Percentiles rank a stretch among this genome's conserved stretches.
These are phyloP conservation scores for Xylota segnis DNA, from an alignment of 2,888 invertebrate genomes.

Conservation along the genomic window DNA sequence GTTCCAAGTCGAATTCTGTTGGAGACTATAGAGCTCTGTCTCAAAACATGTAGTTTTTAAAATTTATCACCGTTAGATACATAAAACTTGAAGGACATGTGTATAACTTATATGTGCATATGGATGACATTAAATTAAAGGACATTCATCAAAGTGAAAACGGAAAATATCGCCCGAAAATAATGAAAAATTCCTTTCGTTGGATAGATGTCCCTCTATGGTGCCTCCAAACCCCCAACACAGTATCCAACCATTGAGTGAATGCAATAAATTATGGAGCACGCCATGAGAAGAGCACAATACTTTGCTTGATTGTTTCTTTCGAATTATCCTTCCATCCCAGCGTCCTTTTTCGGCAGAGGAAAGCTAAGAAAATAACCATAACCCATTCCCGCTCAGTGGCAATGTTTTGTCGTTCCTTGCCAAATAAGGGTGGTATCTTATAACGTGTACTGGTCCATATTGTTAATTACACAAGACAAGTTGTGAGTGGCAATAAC, in stretches of 20 bases:
- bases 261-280: slow-evolving; percentile 38
- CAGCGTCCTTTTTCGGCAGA: background rate
- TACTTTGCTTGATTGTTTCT: slow-evolving; percentile 18
- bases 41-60: background rate
- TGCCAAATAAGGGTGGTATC: background rate
- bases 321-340: slow-evolving; percentile 2
- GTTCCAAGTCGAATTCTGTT: no score
- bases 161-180: slow-evolving; percentile 38
- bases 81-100: background rate
- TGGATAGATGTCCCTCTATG: slow-evolving; percentile 7
- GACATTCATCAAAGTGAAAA: slow-evolving; percentile 41
- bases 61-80: background rate
- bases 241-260: slow-evolving; percentile 16
- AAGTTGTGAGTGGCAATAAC: slow-evolving; percentile 43
- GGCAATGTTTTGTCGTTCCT: slow-evolving; percentile 24
- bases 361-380: slow-evolving; percentile 21
- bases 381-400: slow-evolving; percentile 25
- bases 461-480: slow-evolving; percentile 50
- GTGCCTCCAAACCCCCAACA: slow-evolving; percentile 13
- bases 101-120: background rate
- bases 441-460: slow-evolving; percentile 3
- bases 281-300: background rate
- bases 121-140: slow-evolving; percentile 31
- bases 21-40: no score
- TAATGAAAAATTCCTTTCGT: slow-evolving; percentile 50